phyloP scores from a whole-genome alignment of 2,888 invertebrate species.

The Bursaphelenchus okinawaensis region DNA sequence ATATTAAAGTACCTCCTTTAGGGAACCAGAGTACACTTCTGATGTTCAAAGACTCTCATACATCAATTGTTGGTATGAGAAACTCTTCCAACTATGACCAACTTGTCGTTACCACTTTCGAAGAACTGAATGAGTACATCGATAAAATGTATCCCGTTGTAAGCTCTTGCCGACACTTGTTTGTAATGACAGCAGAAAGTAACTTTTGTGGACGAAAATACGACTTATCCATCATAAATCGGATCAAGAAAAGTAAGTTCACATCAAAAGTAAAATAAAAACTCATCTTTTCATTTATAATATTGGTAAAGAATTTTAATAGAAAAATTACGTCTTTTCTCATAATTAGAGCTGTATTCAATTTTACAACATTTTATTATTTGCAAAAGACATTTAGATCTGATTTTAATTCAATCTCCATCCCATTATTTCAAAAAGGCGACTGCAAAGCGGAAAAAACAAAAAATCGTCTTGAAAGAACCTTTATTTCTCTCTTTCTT shows the following conservation, averaged over 20 bases:
- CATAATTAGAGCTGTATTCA: too few relatives aligned
- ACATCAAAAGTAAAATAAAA: too few relatives aligned
- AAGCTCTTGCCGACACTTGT: slow-evolving; percentile 60
- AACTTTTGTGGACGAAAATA: slow-evolving; percentile 90
- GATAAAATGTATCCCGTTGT: neutral
- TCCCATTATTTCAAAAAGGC: too few relatives aligned
- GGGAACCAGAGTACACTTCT: slow-evolving; percentile 7
- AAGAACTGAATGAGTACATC: slow-evolving; percentile 12
- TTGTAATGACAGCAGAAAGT: slow-evolving; percentile 84
- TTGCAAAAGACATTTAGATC: too few relatives aligned
- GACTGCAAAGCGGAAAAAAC: slow-evolving; percentile 4
- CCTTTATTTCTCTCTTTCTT: neutral
- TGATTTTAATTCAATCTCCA: too few relatives aligned
- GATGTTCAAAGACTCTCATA: slow-evolving; percentile 73
- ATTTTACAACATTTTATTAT: too few relatives aligned
- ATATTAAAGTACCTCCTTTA: neutral
- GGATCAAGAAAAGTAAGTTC: slow-evolving; percentile 33
- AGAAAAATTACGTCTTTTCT: too few relatives aligned
- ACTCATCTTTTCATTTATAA: too few relatives aligned
- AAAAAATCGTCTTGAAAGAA: neutral
- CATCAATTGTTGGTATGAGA: slow-evolving; percentile 87
- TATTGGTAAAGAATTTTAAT: too few relatives aligned
- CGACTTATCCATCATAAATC: slow-evolving; percentile 35
- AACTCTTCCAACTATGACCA: slow-evolving; percentile 65
- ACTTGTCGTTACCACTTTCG: slow-evolving; percentile 15